Base-by-base conservation (phyloP, 1,140 invertebrate genomes). In the Potamilus streckersoni region DNA sequence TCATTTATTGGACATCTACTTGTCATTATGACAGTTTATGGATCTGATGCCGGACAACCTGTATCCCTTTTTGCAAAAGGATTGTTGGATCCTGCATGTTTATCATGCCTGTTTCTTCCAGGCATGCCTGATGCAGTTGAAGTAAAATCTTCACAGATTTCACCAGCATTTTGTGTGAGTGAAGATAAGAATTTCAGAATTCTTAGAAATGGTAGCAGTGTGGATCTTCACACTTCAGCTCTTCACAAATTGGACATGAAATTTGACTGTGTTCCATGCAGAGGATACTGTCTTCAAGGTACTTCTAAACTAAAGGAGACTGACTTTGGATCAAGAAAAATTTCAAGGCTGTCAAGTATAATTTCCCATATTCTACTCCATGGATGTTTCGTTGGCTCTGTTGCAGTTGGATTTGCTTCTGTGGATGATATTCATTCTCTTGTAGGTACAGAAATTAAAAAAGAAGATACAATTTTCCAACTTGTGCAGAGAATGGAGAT, bases 1-100 rank as follows among this genome's bases (percentile, higher is more conserved):
- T 56, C 73, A 49, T 31, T 63, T 17, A 20, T 75, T 19, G 73
- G 69, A 5, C 63, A 66, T 3, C 38, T 49, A 20, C 70, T 49
- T 56, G 56, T 20, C 19, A 23, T 49, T 6, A 27, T 74, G 27
- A 17, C 49, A n/a, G 11, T 17, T 2, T 31, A 62, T 31, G 31
- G 19, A 6, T 55, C 23, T 0, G 17, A 60, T n/a, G 14, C 17
- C 16, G 62, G 61, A 15, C 1, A 73, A 0, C 15, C 12, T 17
- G 1, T 57, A 3, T n/a, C 73, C 17, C 59, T 61, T 38, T 27
- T 74, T n/a, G 13, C 15, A 23, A 60, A 20, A 16, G 61, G 65
- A 49, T 31, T 74, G 6, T 11, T 74, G 12, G 61, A 56, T 27
- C 73, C 73, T 16, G 5, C 14, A 15, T 23, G 63, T 2, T 49